Conservation (phyloP, 2,113 vertebrate genomes). For the Perccottus glenii region DNA sequence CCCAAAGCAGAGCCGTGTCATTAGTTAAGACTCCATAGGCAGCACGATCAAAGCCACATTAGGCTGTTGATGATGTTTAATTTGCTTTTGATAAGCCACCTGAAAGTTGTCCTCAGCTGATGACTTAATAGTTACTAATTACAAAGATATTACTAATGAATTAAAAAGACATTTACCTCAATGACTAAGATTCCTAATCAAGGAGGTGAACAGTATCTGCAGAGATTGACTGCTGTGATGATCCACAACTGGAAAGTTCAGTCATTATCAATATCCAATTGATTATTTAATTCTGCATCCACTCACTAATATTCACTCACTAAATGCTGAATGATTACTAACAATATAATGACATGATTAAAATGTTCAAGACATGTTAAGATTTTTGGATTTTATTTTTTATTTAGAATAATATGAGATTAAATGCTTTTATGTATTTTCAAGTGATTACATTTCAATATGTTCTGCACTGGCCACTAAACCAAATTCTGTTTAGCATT, state of each 20-base stretch:
- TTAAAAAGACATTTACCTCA: conserved; percentile 58
- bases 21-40: conserved; percentile 67
- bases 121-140: conserved; percentile 61
- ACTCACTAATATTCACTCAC: too few species aligned
- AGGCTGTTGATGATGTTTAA: conserved; percentile 72
- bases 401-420: too few species aligned
- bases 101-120: conserved; percentile 55
- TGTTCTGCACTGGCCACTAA: too few species aligned
- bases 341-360: too few species aligned
- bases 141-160: conserved; percentile 57
- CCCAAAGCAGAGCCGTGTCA: conserved; percentile 47
- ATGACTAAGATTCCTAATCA: conserved; percentile 38
- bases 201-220: conserved; percentile 9
- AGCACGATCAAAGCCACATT: conserved; percentile 70
- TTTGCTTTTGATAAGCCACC: conserved; percentile 73
- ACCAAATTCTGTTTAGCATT: too few species aligned
- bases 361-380: too few species aligned
- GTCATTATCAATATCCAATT: background rate
- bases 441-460: too few species aligned
- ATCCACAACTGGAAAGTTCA: conserved; percentile 16
- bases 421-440: too few species aligned
- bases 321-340: too few species aligned
- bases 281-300: background rate
- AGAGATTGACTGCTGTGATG: conserved; percentile 2
- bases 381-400: too few species aligned